Conservation (phyloP, 2,888 invertebrate genomes). For the Coelopa pilipes region DNA sequence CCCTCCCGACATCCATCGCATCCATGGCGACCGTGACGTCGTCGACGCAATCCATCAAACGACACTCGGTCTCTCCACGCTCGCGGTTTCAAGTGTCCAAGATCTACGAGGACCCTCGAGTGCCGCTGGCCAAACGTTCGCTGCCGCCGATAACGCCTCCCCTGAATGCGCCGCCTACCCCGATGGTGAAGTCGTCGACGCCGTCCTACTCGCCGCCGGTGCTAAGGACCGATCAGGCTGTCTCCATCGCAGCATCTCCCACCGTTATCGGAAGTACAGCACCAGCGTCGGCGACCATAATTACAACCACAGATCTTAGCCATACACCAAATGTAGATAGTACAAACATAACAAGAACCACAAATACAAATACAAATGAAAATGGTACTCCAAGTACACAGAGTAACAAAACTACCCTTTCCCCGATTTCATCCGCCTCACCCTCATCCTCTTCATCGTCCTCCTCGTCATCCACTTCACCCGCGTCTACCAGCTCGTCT, state of each 20-base stretch:
- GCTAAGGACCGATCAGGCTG: slow-evolving; percentile 34
- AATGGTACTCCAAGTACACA: slow-evolving; percentile 32
- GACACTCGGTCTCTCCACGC: slow-evolving; percentile 62
- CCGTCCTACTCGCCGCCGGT: slow-evolving; percentile 20
- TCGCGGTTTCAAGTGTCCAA: slow-evolving; percentile 63
- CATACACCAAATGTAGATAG: slow-evolving; percentile 33
- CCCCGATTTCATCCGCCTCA: slow-evolving; percentile 40
- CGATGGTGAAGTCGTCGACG: slow-evolving; percentile 50
- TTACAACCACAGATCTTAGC: slow-evolving; percentile 19
- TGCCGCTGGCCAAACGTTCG: slow-evolving; percentile 52
- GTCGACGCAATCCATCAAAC: slow-evolving; percentile 62
- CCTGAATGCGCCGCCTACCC: slow-evolving; percentile 59
- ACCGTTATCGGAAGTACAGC: background rate
- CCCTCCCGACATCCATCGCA: slow-evolving; percentile 59
- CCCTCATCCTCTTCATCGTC: slow-evolving; percentile 44
- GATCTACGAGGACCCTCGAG: slow-evolving; percentile 63
- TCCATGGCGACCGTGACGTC: slow-evolving; percentile 61
- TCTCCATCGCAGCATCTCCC: slow-evolving; percentile 45
- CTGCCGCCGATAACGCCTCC: slow-evolving; percentile 61
- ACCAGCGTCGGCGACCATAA: slow-evolving; percentile 6
- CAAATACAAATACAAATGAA: slow-evolving; percentile 22
- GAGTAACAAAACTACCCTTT: slow-evolving; percentile 32
- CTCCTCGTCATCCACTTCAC: slow-evolving; percentile 48
- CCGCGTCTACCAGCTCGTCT: slow-evolving; percentile 47
- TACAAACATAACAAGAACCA: slow-evolving; percentile 26